A percentile compares a stretch with the other conserved stretches of the same genome.
phyloP scores from a whole-genome alignment of 2,888 invertebrate species.

The Drosophila borealis region DNA sequence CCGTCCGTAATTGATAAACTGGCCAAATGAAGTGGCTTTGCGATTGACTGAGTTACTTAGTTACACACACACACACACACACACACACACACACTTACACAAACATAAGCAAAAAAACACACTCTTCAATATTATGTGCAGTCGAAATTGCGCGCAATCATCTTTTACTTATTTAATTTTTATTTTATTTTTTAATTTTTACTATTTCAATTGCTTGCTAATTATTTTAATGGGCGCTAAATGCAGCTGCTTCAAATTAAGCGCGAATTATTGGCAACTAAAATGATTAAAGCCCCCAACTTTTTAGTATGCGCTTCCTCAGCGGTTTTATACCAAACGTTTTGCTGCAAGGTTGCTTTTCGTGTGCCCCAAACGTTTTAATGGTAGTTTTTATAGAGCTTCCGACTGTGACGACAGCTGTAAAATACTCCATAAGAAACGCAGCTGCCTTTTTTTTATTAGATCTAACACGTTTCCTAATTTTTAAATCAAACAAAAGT shows the following conservation, averaged over 20 bases:
- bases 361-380: no score
- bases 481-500: no score
- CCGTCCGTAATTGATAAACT: slow-evolving; percentile 72
- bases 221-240: slow-evolving; percentile 61
- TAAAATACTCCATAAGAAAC: no score
- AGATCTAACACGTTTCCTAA: no score
- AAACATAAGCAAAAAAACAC: not conserved
- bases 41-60: slow-evolving; percentile 21
- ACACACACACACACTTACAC: not conserved
- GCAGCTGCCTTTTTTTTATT: no score
- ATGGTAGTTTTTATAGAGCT: not conserved
- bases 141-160: slow-evolving; percentile 23
- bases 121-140: slow-evolving; percentile 17
- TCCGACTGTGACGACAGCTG: not conserved
- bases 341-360: slow-evolving; percentile 3
- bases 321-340: not conserved
- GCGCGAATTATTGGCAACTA: slow-evolving; percentile 30
- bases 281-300: slow-evolving; percentile 6
- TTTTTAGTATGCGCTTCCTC: slow-evolving; percentile 3
- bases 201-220: slow-evolving; percentile 60
- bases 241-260: slow-evolving; percentile 32
- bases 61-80: not conserved
- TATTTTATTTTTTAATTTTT: slow-evolving; percentile 19
- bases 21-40: slow-evolving; percentile 59
- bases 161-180: slow-evolving; percentile 36